These are phyloP conservation scores for Axis porcinus DNA, from an alignment of 2,113 vertebrate species.

Conservation along the genomic window DNA sequence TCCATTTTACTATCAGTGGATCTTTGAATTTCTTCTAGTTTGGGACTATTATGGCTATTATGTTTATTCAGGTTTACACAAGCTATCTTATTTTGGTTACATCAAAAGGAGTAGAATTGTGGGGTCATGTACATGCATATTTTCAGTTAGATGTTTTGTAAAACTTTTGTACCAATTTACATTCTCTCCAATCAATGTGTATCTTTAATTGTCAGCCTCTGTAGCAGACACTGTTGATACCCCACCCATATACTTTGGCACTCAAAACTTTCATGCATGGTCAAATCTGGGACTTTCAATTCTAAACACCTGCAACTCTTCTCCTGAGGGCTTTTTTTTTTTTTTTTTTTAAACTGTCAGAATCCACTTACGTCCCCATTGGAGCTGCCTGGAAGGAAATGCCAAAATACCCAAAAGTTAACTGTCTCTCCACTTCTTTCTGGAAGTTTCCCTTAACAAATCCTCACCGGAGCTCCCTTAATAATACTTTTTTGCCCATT, in stretches of 20 bases:
- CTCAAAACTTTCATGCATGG: constrained; percentile 17
- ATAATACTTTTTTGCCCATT: not conserved
- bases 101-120: not conserved
- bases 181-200: not conserved
- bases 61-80: not conserved
- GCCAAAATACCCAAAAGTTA: constrained; percentile 1
- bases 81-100: not conserved
- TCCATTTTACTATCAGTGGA: not conserved
- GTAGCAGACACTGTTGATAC: not conserved
- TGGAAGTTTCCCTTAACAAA: not conserved
- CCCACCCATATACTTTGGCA: not conserved
- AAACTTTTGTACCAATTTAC: not conserved
- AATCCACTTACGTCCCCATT: not conserved
- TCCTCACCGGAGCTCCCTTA: not conserved
- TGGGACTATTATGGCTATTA: not conserved
- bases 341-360: not conserved
- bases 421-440: not conserved
- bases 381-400: not conserved
- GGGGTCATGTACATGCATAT: not conserved
- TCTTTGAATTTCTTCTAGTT: not conserved
- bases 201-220: not conserved
- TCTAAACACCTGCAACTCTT: constrained; percentile 24
- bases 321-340: constrained; percentile 22
- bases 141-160: not conserved
- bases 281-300: constrained; percentile 11